phyloP scores from a whole-genome alignment of 2,113 vertebrate genomes.

The Phasianus colchicus region DNA sequence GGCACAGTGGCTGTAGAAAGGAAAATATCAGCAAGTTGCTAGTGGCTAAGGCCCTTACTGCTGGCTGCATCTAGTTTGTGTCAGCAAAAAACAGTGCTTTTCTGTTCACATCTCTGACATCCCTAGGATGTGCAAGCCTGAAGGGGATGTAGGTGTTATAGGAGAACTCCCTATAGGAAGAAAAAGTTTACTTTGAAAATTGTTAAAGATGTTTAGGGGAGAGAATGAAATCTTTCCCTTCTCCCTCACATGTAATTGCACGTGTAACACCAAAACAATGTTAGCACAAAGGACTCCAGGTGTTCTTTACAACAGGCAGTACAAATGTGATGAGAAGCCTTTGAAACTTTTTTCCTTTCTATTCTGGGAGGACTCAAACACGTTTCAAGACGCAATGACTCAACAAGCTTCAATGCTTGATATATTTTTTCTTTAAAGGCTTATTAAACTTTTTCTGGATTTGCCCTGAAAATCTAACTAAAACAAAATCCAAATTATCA shows the following conservation, averaged over 20 bases:
- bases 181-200: not conserved
- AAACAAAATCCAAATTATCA: slow-evolving; percentile 36
- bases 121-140: not conserved
- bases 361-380: not conserved
- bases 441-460: slow-evolving; percentile 9
- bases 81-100: not conserved
- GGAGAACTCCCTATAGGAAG: accelerated
- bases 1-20: not conserved
- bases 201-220: not conserved
- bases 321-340: not conserved
- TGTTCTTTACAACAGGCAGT: not conserved
- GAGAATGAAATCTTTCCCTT: not conserved
- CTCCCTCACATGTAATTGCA: not conserved
- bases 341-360: not conserved
- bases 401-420: not conserved
- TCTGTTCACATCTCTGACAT: not conserved
- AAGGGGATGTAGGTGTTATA: not conserved
- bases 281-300: not conserved
- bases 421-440: not conserved
- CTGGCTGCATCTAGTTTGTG: not conserved
- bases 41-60: not conserved
- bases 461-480: slow-evolving; percentile 17
- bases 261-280: not conserved
- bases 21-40: not conserved
- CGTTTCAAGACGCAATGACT: not conserved